Evolutionary conservation across 2,888 invertebrate genomes (phyloP), one percentile per base, ranked within the genome.

Genomic region (Hirudinaria manillensis): DNA sequence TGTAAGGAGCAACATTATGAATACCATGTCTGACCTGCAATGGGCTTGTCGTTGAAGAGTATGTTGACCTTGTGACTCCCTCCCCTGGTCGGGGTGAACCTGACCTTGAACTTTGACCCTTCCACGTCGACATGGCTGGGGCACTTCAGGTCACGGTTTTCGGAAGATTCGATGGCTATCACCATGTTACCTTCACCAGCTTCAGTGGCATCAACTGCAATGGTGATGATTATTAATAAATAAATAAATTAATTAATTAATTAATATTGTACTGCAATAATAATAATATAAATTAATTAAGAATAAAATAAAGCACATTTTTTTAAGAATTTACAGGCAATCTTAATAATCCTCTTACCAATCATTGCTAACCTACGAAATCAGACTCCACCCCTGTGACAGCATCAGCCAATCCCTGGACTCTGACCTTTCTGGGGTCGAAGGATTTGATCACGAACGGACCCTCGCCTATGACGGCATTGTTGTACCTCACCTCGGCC

Each of bases 381-480:
- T 34, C 36, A 29, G 68, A 34, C n/a, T 24, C 29, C 68, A 36
- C 32, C n/a, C 94, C 94, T 29, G 96, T 93, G 53, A 92, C 89
- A 61, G 82, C 83, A 0, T 92, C 91, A 21, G 92, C 91, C 80
- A 96, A 94, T 82, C 96, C 94, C 0, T 94, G 93, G 16, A 99
- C 93, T 77, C 91, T 91, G n/a, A 98, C 97, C 83, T 93, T 91
- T 79, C 91, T 91, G 0, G 97, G 93, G 82, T 98, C 96, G 86
- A 95, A 83, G 24, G 80, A 80, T 76, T 82, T 82, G 19, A 81
- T 82, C 32, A 81, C 82, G 81, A 86, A 86, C 6, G 87, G 87
- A 74, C 86, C 85, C 6, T 81, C 82, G 19, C 81, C 81, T 34
- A 85, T 77, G 4, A 80, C 79, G 27, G 78, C 77, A 16, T 81